A percentile compares a stretch with the other conserved stretches of the same genome.
Conservation (phyloP, 2,888 invertebrate species). For the Archips xylosteana region DNA sequence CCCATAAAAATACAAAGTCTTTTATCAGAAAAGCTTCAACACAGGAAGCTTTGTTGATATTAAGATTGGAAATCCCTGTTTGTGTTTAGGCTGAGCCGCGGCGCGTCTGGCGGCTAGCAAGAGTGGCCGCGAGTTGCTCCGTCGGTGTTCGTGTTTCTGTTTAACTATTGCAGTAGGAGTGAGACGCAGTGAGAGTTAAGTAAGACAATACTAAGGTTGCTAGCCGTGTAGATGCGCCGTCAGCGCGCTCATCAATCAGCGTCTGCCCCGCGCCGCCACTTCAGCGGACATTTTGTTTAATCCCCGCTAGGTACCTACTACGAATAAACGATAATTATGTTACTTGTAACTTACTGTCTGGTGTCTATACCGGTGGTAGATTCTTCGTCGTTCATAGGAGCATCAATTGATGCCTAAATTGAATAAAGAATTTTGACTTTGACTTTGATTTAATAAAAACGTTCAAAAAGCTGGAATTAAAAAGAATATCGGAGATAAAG, state of each 20-base stretch:
- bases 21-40: conserved; percentile 17
- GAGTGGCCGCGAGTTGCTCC: not conserved
- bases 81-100: conserved; percentile 28
- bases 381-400: too few relatives aligned
- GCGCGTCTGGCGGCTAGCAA: not conserved
- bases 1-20: conserved; percentile 29
- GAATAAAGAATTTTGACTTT: too few relatives aligned
- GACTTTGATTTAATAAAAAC: too few relatives aligned
- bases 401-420: too few relatives aligned
- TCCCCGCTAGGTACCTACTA: conserved; percentile 2
- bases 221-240: conserved; percentile 3
- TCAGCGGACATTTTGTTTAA: conserved; percentile 25
- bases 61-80: conserved; percentile 34
- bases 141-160: not conserved
- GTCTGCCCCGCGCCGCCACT: conserved; percentile 11
- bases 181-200: not conserved
- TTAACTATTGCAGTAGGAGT: not conserved
- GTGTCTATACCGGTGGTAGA: too few relatives aligned
- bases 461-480: not conserved
- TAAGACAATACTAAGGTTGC: not conserved
- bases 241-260: conserved; percentile 35
- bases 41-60: conserved; percentile 24
- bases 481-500: not conserved
- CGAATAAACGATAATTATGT: conserved; percentile 21
- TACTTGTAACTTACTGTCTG: not conserved